A percentile compares a stretch with the other conserved stretches of the same genome.
phyloP scores from a whole-genome alignment of 2,113 vertebrate genomes.

The Pseudorhombus dupliciocellatus region DNA sequence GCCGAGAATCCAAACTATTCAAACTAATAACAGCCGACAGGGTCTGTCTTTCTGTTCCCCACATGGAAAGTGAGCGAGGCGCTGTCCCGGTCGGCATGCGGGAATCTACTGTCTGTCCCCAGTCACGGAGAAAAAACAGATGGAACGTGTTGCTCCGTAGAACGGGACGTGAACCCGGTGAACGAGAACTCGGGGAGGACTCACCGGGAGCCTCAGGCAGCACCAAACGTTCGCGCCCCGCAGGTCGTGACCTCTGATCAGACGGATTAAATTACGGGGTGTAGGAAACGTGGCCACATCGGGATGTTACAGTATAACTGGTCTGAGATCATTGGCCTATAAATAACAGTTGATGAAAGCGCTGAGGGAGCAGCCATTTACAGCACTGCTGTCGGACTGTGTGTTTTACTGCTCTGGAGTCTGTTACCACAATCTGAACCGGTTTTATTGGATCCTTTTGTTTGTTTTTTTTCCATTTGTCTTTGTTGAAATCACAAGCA shows the following conservation, averaged over 20 bases:
- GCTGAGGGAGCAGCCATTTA: conserved; percentile 52
- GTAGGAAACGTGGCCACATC: conserved; percentile 29
- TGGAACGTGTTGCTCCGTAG: conserved; percentile 21
- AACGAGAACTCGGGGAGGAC: conserved; percentile 12
- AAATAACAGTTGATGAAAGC: conserved; percentile 68
- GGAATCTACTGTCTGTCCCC: conserved; percentile 13
- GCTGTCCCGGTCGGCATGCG: conserved; percentile 39
- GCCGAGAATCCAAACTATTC: not conserved
- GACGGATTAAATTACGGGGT: conserved; percentile 57
- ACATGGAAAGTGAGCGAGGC: not conserved
- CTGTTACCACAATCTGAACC: conserved; percentile 1
- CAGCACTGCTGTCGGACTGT: not conserved
- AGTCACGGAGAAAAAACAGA: conserved; percentile 52
- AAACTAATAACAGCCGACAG: no score
- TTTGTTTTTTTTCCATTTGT: not conserved
- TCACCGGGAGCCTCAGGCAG: conserved; percentile 21
- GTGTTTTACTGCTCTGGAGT: conserved; percentile 26
- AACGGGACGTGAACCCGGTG: conserved; percentile 32
- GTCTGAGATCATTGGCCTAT: conserved; percentile 66
- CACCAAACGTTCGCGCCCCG: not conserved
- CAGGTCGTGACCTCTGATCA: conserved; percentile 44
- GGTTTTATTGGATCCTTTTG: conserved; percentile 24
- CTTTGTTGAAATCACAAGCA: conserved; percentile 11
- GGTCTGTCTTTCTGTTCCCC: not conserved
- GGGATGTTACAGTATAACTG: conserved; percentile 38